phyloP scores from a whole-genome alignment of 2,113 vertebrate species.

The Australoheros scitulus region DNA sequence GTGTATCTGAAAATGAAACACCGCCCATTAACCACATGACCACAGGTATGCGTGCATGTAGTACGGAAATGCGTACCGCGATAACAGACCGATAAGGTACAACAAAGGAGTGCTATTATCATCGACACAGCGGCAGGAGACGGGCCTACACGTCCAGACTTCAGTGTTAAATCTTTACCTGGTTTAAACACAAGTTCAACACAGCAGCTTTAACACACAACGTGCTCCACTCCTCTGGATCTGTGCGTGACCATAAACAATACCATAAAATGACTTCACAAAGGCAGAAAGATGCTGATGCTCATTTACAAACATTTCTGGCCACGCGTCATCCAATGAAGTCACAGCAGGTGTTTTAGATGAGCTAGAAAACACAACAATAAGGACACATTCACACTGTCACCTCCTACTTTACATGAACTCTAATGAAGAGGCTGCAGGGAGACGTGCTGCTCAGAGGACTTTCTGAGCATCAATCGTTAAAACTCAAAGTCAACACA shows the following conservation, averaged over 20 bases:
- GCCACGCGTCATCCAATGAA: background rate
- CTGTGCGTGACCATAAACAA: background rate
- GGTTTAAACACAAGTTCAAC: background rate
- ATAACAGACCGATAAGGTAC: slow-evolving; percentile 21
- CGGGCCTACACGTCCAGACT: background rate
- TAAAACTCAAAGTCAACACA: background rate
- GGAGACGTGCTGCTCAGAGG: background rate
- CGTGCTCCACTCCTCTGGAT: background rate
- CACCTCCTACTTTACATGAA: background rate
- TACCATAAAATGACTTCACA: background rate
- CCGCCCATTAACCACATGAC: background rate
- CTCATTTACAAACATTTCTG: background rate
- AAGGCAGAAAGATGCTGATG: slow-evolving; percentile 13
- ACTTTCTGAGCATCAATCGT: background rate
- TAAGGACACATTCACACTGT: background rate
- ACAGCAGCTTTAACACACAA: background rate
- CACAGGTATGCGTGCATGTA: background rate
- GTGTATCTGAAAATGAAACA: slow-evolving; percentile 1
- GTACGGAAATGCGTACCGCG: slow-evolving; percentile 16
- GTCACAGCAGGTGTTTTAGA: slow-evolving; percentile 31
- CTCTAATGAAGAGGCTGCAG: background rate
- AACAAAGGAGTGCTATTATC: background rate
- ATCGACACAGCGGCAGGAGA: background rate
- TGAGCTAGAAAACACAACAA: slow-evolving; percentile 12
- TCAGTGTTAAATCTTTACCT: background rate